phyloP scores from a whole-genome alignment of 2,797 vertebrate genomes.

The Hozukius guyotensis region DNA sequence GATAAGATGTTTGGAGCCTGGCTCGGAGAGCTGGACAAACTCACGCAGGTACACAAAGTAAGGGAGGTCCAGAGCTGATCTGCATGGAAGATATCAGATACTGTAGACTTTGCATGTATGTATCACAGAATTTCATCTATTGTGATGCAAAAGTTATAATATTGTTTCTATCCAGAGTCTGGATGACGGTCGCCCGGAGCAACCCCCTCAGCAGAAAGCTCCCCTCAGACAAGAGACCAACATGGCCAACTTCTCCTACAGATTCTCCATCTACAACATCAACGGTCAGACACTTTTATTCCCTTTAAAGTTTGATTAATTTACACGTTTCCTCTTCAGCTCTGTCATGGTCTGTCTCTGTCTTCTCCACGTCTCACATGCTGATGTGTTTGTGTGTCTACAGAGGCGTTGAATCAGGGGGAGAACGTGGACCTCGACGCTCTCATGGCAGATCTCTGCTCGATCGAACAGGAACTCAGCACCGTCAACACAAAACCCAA shows the following conservation, averaged over 20 bases:
- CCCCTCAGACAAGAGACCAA: constrained; percentile 96
- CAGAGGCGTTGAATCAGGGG: constrained; percentile 97
- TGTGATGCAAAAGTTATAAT: too few relatives aligned
- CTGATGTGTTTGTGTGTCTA: background rate
- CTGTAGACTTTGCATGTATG: background rate
- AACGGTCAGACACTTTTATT: constrained; percentile 85
- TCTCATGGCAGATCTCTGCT: constrained; percentile 97
- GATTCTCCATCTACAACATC: constrained; percentile 99
- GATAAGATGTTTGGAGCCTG: constrained; percentile 99
- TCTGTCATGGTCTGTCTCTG: accelerated
- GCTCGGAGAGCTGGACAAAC: constrained; percentile 96
- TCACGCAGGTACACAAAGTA: constrained; percentile 87
- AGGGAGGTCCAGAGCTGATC: background rate
- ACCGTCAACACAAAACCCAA: constrained; percentile 81
- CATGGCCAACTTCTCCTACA: constrained; percentile 98
- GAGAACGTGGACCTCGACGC: constrained; percentile 96
- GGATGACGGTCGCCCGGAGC: constrained; percentile 87
- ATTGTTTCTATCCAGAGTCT: constrained; percentile 83
- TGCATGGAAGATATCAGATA: background rate
- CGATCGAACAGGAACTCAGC: constrained; percentile 97
- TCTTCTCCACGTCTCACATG: background rate
- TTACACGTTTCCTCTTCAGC: background rate
- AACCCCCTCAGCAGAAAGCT: constrained; percentile 87
- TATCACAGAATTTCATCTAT: background rate
- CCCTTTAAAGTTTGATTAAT: background rate